Evolutionary conservation across 2,113 vertebrate genomes (phyloP).

Genomic region (Oxyruncus cristatus): DNA sequence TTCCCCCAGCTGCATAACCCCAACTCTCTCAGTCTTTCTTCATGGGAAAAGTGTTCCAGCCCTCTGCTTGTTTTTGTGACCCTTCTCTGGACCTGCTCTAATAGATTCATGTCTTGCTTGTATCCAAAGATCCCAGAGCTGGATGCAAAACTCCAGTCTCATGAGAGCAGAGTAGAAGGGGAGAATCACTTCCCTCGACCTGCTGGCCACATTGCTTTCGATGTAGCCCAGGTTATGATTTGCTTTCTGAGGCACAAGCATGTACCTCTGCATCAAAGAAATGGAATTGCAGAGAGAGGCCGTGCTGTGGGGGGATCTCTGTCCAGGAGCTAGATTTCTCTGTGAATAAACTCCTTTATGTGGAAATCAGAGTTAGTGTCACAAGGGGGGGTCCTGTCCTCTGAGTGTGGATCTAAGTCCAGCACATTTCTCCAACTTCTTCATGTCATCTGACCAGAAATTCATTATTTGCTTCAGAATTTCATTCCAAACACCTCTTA

Average conservation of each 20-base stretch:
- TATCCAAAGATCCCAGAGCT: background rate
- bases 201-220: background rate
- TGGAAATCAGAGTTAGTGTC: background rate
- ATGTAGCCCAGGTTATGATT: rapidly evolving
- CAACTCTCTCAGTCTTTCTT: background rate
- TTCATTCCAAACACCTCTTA: background rate
- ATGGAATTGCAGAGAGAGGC: background rate
- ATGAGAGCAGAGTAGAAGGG: rapidly evolving
- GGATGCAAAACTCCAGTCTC: rapidly evolving
- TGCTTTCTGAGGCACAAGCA: rapidly evolving
- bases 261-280: background rate
- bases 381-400: background rate
- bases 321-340: background rate
- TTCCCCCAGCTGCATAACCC: rapidly evolving
- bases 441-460: background rate
- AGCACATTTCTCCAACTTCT: background rate
- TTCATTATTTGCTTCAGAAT: background rate
- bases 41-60: rapidly evolving
- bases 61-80: background rate
- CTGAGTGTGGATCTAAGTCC: background rate
- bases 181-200: rapidly evolving
- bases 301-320: rapidly evolving
- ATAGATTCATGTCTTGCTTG: background rate
- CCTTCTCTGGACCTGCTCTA: background rate
- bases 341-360: rapidly evolving